A percentile compares a stretch with the other conserved stretches of the same genome.
These are phyloP conservation scores for Thaumatotibia leucotreta DNA, from an alignment of 1,140 invertebrate genomes.

Conservation along the genomic window DNA sequence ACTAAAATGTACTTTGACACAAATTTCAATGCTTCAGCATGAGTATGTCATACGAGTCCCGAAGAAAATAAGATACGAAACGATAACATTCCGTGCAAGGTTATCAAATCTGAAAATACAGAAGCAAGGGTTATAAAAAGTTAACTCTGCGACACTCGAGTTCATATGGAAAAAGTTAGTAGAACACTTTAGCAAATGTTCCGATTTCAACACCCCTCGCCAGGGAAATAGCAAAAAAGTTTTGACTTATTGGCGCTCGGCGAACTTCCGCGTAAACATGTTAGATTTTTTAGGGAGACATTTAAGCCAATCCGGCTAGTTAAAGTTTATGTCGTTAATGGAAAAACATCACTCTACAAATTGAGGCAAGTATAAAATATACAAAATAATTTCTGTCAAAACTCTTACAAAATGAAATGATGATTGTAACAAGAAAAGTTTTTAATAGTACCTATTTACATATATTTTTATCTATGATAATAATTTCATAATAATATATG, in stretches of 20 bases:
- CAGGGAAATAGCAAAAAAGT: slow-evolving; percentile 48
- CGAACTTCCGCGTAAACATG: slow-evolving; percentile 43
- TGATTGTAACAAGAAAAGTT: background rate
- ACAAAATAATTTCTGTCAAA: background rate
- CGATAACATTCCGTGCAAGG: background rate
- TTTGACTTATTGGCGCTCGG: slow-evolving; percentile 48
- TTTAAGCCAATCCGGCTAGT: slow-evolving; percentile 33
- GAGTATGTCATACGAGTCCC: no score
- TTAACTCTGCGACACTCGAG: slow-evolving; percentile 41
- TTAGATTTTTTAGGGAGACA: slow-evolving; percentile 43
- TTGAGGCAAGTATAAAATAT: background rate
- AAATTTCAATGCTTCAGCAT: no score
- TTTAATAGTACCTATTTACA: no score
- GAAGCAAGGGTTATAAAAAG: slow-evolving; percentile 46
- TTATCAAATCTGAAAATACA: slow-evolving; percentile 38
- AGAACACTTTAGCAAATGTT: slow-evolving; percentile 55
- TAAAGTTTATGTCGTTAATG: slow-evolving; percentile 15
- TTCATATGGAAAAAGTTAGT: slow-evolving; percentile 58
- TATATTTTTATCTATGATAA: no score
- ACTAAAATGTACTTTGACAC: no score
- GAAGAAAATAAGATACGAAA: background rate
- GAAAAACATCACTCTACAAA: background rate
- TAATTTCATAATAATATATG: no score
- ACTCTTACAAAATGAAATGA: background rate
- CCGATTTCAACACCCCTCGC: slow-evolving; percentile 46